phyloP scores from a whole-genome alignment of 64 coral and sea anemone species.

The Pocillopora verrucosa region DNA sequence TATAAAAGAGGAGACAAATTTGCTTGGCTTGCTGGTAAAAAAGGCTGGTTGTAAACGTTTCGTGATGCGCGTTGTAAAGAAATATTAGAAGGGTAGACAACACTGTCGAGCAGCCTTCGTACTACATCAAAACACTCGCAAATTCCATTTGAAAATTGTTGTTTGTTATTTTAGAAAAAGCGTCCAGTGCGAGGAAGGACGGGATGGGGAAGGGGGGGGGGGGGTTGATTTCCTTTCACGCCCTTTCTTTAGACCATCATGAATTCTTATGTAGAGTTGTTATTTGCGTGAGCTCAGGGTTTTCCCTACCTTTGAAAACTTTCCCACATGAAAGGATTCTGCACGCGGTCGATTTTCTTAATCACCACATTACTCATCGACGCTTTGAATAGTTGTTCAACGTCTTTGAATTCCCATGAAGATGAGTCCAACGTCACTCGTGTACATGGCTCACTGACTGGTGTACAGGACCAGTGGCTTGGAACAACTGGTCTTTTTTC shows the following conservation, averaged over 20 bases:
- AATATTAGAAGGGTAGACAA: too few relatives aligned
- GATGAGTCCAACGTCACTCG: conserved; percentile 14
- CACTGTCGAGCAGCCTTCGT: too few relatives aligned
- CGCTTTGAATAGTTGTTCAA: conserved; percentile 47
- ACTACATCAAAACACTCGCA: too few relatives aligned
- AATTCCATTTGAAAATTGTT: too few relatives aligned
- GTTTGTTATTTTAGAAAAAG: too few relatives aligned
- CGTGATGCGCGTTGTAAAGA: too few relatives aligned
- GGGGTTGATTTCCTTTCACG: too few relatives aligned
- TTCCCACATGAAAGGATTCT: conserved; percentile 76
- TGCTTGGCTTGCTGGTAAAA: too few relatives aligned
- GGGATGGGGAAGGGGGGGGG: too few relatives aligned
- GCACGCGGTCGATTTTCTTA: conserved; percentile 59
- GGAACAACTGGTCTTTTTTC: background rate
- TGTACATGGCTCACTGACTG: conserved; percentile 24
- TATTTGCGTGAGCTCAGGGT: background rate
- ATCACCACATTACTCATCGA: conserved; percentile 38
- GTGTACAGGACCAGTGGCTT: conserved; percentile 36
- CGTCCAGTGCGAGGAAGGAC: too few relatives aligned
- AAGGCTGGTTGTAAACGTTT: too few relatives aligned
- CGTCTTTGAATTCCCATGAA: conserved; percentile 61
- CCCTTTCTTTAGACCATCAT: background rate
- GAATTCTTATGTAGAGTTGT: background rate
- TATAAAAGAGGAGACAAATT: too few relatives aligned
- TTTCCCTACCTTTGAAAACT: conserved; percentile 61